Percentiles rank a stretch among this genome's conserved stretches.
Conservation (phyloP, 1,140 invertebrate species). For the Hyles vespertilio region DNA sequence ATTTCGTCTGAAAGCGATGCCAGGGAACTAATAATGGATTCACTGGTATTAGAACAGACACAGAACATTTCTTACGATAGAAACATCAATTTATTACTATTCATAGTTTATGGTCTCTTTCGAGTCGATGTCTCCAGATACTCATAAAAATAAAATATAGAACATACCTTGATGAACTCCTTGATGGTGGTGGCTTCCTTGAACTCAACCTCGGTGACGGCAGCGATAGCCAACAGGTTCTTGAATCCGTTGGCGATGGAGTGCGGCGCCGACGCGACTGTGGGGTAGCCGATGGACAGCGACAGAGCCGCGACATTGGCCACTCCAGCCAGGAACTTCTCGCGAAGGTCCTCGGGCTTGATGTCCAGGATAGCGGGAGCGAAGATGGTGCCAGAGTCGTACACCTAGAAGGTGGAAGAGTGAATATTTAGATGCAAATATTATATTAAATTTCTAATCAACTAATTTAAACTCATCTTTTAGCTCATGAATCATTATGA, state of each 20-base stretch:
- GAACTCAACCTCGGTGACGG: slow-evolving; percentile 96
- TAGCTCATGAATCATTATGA: too few species aligned
- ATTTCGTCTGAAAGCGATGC: slow-evolving; percentile 67
- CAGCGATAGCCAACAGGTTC: slow-evolving; percentile 97
- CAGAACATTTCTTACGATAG: too few species aligned
- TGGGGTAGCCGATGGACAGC: slow-evolving; percentile 96
- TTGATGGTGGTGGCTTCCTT: slow-evolving; percentile 95
- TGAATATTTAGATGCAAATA: not conserved
- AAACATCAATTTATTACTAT: too few species aligned
- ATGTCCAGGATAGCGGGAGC: slow-evolving; percentile 98
- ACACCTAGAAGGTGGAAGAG: slow-evolving; percentile 78
- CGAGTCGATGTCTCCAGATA: too few species aligned
- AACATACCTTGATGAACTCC: slow-evolving; percentile 87
- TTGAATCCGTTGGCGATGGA: slow-evolving; percentile 98
- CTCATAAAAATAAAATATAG: not conserved
- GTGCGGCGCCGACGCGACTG: slow-evolving; percentile 96
- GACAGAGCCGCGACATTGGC: slow-evolving; percentile 96
- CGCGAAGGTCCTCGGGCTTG: slow-evolving; percentile 95
- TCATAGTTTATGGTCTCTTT: too few species aligned
- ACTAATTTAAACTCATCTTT: too few species aligned
- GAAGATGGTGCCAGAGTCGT: slow-evolving; percentile 98
- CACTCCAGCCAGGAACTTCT: slow-evolving; percentile 94
- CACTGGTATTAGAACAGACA: slow-evolving; percentile 58
- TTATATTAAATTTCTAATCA: too few species aligned
- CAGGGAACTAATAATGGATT: slow-evolving; percentile 31